Percentiles rank a stretch among this genome's conserved stretches.
These are phyloP conservation scores for Megaceryle maxima DNA, from an alignment of 2,113 vertebrate genomes.

Conservation along the genomic window DNA sequence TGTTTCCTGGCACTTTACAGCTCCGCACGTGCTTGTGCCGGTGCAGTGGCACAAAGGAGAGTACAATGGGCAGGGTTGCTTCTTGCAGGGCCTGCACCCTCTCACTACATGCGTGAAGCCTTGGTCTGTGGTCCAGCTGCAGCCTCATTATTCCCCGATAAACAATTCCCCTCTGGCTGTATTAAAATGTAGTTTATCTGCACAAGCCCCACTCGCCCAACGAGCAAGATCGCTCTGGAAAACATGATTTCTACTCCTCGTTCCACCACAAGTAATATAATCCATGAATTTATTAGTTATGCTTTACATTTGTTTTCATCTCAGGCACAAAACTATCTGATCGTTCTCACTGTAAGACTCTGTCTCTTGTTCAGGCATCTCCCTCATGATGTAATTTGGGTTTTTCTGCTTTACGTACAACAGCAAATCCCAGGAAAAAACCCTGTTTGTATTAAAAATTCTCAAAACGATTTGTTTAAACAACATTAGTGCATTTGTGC, in stretches of 20 bases:
- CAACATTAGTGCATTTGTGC: not conserved
- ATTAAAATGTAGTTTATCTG: conserved; percentile 17
- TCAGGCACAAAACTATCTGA: conserved; percentile 12
- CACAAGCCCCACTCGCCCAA: not conserved
- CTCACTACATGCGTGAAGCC: accelerated
- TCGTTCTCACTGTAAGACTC: not conserved
- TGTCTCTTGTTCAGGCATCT: not conserved
- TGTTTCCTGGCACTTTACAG: not conserved
- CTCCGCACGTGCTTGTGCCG: not conserved
- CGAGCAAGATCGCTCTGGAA: not conserved
- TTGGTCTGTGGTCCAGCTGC: not conserved
- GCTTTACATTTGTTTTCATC: conserved; percentile 29
- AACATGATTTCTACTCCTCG: not conserved
- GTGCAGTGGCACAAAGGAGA: not conserved
- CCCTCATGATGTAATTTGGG: not conserved
- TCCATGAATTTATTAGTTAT: conserved; percentile 2
- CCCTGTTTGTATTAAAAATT: not conserved
- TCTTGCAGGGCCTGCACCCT: not conserved
- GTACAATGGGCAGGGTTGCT: not conserved
- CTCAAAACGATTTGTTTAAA: not conserved
- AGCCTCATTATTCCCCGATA: conserved; percentile 26
- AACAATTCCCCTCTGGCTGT: not conserved
- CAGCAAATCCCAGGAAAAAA: not conserved
- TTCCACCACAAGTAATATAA: not conserved
- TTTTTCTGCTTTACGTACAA: not conserved